Percentiles rank a stretch among this genome's conserved stretches.
Evolutionary conservation across 2,113 vertebrate species (phyloP).

Genomic region (Antechinus flavipes): DNA sequence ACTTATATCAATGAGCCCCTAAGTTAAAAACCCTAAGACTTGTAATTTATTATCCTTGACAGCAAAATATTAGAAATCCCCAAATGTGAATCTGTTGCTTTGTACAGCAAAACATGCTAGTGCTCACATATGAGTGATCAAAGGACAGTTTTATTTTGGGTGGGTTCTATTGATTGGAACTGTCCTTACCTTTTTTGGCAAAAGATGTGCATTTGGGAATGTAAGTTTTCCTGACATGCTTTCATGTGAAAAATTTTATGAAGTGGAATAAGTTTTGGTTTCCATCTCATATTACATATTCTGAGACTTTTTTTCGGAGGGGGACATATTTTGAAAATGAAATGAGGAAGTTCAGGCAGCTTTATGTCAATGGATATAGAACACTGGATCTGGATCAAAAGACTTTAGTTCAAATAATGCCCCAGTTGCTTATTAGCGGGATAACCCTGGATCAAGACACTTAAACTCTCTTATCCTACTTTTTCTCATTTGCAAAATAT

Average conservation of each 20-base stretch:
- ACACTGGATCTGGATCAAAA: not conserved
- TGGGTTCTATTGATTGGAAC: not conserved
- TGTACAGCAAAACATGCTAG: not conserved
- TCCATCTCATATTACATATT: not conserved
- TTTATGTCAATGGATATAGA: not conserved
- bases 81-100: not conserved
- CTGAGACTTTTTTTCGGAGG: not conserved
- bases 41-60: constrained; percentile 8
- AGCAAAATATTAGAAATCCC: constrained; percentile 20
- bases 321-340: not conserved
- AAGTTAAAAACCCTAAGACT: not conserved
- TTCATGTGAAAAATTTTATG: not conserved
- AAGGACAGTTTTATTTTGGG: not conserved
- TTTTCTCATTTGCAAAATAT: not conserved
- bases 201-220: constrained; percentile 17
- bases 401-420: not conserved
- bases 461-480: not conserved
- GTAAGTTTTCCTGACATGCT: not conserved
- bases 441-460: not conserved
- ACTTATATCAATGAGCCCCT: not conserved
- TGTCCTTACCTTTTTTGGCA: not conserved
- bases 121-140: not conserved
- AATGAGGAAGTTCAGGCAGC: not conserved
- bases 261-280: not conserved
- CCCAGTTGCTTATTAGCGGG: not conserved